Evolutionary conservation across 2,797 vertebrate species (phyloP), one percentile per base, ranked within the genome.

Genomic region (Alfaro cultratus): DNA sequence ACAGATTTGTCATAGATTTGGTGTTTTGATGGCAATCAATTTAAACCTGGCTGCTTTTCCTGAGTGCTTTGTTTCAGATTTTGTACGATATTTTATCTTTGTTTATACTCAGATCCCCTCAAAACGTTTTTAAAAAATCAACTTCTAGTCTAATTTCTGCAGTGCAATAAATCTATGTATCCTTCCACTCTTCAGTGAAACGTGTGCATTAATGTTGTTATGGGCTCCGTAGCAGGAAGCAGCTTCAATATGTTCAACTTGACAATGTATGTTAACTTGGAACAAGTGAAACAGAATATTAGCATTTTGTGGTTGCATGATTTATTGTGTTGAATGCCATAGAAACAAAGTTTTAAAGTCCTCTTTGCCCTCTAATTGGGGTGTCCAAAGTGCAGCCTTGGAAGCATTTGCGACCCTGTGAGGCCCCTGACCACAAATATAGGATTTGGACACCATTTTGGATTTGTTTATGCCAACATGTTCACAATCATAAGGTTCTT

Each of bases 261-360:
- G 15, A 36, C 15, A 34, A 8, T 62, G 8, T 64, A 64, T 64
- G 29, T 64, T 62, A 4, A 60, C 4, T 10, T 29, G 4, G 26
- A 64, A 64, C 15, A 64, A 36, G 31, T 64, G 31, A 36, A 64
- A 4, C 12, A 16, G 16, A 36, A 67, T 21, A 64, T 21, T 10
- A 64, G n/a, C 60, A 67, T 67, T 67, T 67, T 67, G 34, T 21
- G 18, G 62, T 67, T 67, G 62, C 34, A 62, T 16, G 18, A 62
- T 62, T 62, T 34, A 8, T 62, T 34, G 29, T 16, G 7, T 34
- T 34, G 15, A 62, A 60, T 31, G 12, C 29, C 18, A 49, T 49
- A 49, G 47, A 49, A 51, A 51, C 13, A 60, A 60, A 13, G 15
- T 31, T 60, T 64, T 16, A 64, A 62, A 64, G 13, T 64, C 3